These are phyloP conservation scores for Diadema setosum DNA, from an alignment of 35 echinoderm and acorn worm species.

Conservation along the genomic window DNA sequence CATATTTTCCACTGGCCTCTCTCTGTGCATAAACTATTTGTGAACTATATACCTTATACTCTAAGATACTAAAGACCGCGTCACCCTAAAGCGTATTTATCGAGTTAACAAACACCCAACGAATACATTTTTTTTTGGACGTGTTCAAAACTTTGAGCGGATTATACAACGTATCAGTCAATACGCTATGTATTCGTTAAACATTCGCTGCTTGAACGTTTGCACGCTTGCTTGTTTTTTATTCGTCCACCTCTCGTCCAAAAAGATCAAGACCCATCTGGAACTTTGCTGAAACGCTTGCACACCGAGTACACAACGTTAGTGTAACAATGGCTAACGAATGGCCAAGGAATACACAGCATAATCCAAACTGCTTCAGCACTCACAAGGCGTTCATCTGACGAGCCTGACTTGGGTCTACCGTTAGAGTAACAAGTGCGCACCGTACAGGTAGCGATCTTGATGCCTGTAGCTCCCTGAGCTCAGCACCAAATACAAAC, in stretches of 20 bases:
- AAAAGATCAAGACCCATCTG: neutral
- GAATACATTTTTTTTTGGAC: too few species aligned
- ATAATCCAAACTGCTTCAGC: neutral
- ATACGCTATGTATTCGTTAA: too few species aligned
- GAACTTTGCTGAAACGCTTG: too few species aligned
- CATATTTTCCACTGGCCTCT: too few species aligned
- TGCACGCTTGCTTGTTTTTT: neutral
- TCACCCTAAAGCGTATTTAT: too few species aligned
- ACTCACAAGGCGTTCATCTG: neutral
- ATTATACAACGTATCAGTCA: too few species aligned
- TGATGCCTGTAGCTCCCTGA: neutral
- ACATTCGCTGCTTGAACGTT: too few species aligned
- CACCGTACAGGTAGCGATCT: neutral
- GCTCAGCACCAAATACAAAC: neutral
- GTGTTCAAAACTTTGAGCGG: too few species aligned
- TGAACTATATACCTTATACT: too few species aligned
- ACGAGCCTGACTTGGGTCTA: neutral
- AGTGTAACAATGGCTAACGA: neutral
- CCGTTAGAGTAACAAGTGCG: neutral
- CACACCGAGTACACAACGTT: neutral
- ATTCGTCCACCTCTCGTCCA: neutral
- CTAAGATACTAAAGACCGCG: too few species aligned
- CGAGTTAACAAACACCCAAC: too few species aligned
- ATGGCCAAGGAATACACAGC: neutral
- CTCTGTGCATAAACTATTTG: too few species aligned